These are phyloP conservation scores for Sebastes elongatus DNA, from an alignment of 2,797 vertebrate species.

Conservation along the genomic window DNA sequence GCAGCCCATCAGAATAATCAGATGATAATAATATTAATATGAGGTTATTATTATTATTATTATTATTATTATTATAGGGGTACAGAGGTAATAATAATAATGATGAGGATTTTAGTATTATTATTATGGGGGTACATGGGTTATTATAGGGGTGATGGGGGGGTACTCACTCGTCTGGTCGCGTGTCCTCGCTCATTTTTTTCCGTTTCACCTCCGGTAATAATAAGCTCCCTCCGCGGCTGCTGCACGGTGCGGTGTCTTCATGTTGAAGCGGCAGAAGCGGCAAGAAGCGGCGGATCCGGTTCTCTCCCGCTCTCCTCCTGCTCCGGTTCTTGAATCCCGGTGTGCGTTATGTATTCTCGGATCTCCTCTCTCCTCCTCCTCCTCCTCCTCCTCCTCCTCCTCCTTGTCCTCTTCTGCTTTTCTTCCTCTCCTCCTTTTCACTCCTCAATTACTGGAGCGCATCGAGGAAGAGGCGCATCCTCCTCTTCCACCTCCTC, in stretches of 20 bases:
- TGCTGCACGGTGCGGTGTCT: conserved; percentile 59
- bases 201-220: conserved; percentile 75
- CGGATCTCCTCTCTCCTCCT: background rate
- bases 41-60: background rate
- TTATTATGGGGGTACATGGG: background rate
- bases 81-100: too few species aligned
- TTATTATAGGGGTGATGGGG: background rate
- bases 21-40: too few species aligned
- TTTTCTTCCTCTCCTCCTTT: conserved; percentile 1
- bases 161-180: conserved; percentile 83
- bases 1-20: background rate
- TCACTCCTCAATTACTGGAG: conserved; percentile 34
- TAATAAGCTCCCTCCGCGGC: conserved; percentile 63
- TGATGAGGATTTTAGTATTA: too few species aligned
- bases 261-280: conserved; percentile 60
- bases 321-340: background rate
- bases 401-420: background rate
- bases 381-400: background rate
- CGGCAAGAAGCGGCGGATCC: conserved; percentile 9
- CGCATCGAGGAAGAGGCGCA: conserved; percentile 33
- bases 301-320: conserved; percentile 1
- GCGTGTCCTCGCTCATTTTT: conserved; percentile 81
- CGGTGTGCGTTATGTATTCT: background rate
- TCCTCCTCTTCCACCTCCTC: conserved; percentile 27
- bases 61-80: background rate